A percentile compares a stretch with the other conserved stretches of the same genome.
phyloP scores from a whole-genome alignment of 2,113 vertebrate species.

The Pelecanoides urinatrix region DNA sequence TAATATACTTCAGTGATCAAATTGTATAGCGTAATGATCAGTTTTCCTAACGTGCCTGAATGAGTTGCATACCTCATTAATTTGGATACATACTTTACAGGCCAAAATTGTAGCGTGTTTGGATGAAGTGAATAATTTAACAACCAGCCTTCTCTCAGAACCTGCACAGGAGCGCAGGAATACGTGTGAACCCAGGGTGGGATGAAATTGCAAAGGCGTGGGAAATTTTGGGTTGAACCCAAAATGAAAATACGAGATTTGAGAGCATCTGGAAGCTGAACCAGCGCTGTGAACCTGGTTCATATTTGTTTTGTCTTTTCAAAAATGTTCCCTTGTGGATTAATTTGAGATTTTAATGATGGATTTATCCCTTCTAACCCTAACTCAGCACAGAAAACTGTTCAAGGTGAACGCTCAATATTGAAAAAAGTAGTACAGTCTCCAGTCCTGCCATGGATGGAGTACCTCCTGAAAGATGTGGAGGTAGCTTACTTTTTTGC shows the following conservation, averaged over 20 bases:
- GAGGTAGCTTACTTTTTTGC: neutral
- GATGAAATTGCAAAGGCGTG: constrained; percentile 6
- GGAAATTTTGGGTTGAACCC: constrained; percentile 13
- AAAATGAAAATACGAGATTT: neutral
- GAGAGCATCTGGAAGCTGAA: constrained; percentile 36
- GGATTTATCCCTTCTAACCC: neutral
- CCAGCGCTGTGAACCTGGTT: neutral
- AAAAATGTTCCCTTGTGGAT: neutral
- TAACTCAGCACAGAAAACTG: neutral
- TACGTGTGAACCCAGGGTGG: neutral
- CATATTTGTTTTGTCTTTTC: neutral
- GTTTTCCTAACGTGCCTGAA: constrained; percentile 36
- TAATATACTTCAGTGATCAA: constrained; percentile 64
- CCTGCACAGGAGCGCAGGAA: constrained; percentile 9
- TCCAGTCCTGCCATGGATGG: neutral
- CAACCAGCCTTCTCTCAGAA: neutral
- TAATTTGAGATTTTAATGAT: constrained; percentile 24
- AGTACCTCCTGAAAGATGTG: neutral
- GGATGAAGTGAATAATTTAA: constrained; percentile 33
- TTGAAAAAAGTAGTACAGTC: neutral
- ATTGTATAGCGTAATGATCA: constrained; percentile 31
- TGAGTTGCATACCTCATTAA: constrained; percentile 57
- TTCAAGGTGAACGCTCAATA: neutral
- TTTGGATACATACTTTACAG: neutral
- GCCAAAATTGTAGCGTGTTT: neutral